Percentiles rank a stretch among this genome's conserved stretches.
phyloP scores from a whole-genome alignment of 2,113 vertebrate species.

The Antennarius striatus region DNA sequence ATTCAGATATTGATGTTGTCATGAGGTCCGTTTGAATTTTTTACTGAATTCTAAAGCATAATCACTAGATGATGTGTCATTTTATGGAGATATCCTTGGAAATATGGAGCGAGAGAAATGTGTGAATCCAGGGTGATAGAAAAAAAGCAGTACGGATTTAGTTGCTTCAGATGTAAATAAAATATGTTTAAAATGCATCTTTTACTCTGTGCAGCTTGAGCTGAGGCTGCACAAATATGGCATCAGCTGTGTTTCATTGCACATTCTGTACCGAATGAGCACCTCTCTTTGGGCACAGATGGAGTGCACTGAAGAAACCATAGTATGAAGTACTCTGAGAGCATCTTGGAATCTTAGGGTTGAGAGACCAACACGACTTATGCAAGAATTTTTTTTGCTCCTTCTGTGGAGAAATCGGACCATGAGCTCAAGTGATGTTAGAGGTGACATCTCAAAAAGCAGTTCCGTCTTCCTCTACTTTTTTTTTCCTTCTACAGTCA shows the following conservation, averaged over 20 bases:
- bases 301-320: conserved; percentile 23
- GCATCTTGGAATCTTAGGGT: conserved; percentile 47
- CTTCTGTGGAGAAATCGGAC: neutral
- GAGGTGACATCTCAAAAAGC: conserved; percentile 36
- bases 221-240: conserved; percentile 47
- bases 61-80: neutral
- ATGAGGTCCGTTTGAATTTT: neutral
- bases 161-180: conserved; percentile 49
- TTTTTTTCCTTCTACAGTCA: neutral
- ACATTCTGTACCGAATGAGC: conserved; percentile 26
- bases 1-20: neutral
- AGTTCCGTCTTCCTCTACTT: conserved; percentile 14
- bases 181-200: conserved; percentile 56
- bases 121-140: conserved; percentile 26
- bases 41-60: neutral
- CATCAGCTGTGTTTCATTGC: conserved; percentile 25
- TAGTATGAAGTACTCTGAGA: conserved; percentile 54
- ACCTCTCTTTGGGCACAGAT: conserved; percentile 38
- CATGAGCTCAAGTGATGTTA: conserved; percentile 21
- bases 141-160: conserved; percentile 27
- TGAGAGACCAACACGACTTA: conserved; percentile 49
- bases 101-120: neutral
- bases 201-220: conserved; percentile 27
- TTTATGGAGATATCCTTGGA: too few species aligned
- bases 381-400: too few species aligned